Conservation (phyloP, 2,113 vertebrate species). For the Melanerpes aurifrons region DNA sequence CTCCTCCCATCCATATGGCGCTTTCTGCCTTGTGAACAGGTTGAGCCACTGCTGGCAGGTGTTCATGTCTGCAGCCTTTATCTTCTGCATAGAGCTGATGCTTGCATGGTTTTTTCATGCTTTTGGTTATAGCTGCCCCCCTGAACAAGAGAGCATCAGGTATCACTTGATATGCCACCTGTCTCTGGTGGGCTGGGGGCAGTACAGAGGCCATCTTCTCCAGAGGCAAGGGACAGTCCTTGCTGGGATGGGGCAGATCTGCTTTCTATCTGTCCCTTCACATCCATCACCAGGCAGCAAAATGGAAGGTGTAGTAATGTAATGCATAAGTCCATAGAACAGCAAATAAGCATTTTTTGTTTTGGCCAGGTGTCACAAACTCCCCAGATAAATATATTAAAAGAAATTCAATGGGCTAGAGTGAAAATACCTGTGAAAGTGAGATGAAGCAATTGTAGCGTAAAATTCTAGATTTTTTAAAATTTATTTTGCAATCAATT, state of each 20-base stretch:
- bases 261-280: not conserved
- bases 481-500: not conserved
- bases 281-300: not conserved
- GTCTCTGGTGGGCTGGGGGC: not conserved
- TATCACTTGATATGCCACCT: not conserved
- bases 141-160: not conserved
- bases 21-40: not conserved
- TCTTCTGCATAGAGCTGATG: not conserved
- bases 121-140: not conserved
- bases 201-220: not conserved
- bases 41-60: fast-evolving
- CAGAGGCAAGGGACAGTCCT: not conserved
- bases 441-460: not conserved
- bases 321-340: fast-evolving
- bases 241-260: not conserved
- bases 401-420: not conserved
- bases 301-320: not conserved
- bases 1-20: not conserved
- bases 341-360: not conserved
- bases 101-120: not conserved
- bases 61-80: not conserved
- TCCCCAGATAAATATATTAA: fast-evolving
- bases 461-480: not conserved
- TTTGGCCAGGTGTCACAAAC: not conserved
- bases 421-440: not conserved